These are phyloP conservation scores for Rhincodon typus DNA, from an alignment of 2,797 vertebrate genomes.

Conservation along the genomic window DNA sequence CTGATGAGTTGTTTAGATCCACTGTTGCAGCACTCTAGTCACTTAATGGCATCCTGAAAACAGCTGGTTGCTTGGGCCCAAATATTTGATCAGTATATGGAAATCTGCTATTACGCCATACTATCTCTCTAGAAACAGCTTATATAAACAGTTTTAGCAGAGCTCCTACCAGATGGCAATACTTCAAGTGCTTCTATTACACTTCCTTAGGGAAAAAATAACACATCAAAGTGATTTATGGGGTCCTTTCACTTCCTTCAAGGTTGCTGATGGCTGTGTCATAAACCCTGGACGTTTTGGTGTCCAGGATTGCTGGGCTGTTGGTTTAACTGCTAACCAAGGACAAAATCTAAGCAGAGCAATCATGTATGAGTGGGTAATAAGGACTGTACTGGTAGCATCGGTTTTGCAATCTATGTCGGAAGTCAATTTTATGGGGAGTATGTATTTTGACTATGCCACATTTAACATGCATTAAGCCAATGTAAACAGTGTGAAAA, in stretches of 20 bases:
- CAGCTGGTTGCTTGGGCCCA: conserved; percentile 75
- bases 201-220: conserved; percentile 53
- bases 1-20: conserved; percentile 55
- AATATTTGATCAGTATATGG: conserved; percentile 85
- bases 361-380: conserved; percentile 47
- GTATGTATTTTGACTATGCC: conserved; percentile 55
- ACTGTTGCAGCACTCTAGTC: conserved; percentile 51
- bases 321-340: conserved; percentile 50
- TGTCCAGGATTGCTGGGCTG: conserved; percentile 50
- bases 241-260: conserved; percentile 48
- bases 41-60: conserved; percentile 90
- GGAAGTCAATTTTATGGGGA: conserved; percentile 53
- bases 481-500: conserved; percentile 57
- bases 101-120: conserved; percentile 67
- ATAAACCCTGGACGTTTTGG: conserved; percentile 48
- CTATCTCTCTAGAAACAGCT: conserved; percentile 79
- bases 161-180: conserved; percentile 62
- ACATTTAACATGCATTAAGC: conserved; percentile 64
- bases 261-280: conserved; percentile 46
- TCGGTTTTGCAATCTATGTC: conserved; percentile 48
- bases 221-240: conserved; percentile 63
- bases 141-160: conserved; percentile 74
- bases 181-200: conserved; percentile 58
- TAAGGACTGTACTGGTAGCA: conserved; percentile 47
- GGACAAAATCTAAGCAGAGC: conserved; percentile 47